phyloP scores from a whole-genome alignment of 2,797 vertebrate genomes.

The Neosalanx taihuensis region DNA sequence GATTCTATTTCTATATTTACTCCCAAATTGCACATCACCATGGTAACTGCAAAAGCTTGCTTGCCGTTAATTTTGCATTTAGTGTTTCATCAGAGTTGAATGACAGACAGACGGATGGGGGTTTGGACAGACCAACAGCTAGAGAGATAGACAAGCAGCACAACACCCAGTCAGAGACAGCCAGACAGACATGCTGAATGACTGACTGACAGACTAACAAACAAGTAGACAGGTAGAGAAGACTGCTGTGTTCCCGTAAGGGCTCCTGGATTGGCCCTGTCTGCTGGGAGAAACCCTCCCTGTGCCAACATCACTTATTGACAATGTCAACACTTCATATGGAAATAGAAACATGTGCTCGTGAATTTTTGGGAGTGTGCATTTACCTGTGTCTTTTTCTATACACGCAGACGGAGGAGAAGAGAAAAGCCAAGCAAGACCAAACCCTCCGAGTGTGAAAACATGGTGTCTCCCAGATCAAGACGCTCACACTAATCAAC shows the following conservation, averaged over 20 bases:
- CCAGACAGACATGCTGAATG: neutral
- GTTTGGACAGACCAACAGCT: neutral
- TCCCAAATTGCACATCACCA: neutral
- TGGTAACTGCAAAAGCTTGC: conserved; percentile 5
- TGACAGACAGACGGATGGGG: neutral
- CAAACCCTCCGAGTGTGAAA: conserved; percentile 30
- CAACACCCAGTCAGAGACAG: neutral
- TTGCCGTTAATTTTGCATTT: neutral
- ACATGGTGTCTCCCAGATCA: conserved; percentile 41
- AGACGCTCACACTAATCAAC: conserved; percentile 30
- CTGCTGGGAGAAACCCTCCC: neutral
- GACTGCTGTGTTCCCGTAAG: neutral
- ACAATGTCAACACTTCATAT: conserved; percentile 4
- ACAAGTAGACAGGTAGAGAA: neutral
- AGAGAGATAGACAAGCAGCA: neutral
- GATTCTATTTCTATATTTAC: neutral
- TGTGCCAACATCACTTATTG: neutral
- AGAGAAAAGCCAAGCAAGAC: conserved; percentile 42
- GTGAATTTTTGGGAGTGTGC: conserved; percentile 4
- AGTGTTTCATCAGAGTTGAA: neutral
- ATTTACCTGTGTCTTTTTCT: conserved; percentile 39
- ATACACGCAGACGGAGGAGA: conserved; percentile 53
- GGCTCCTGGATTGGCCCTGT: neutral
- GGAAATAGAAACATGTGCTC: neutral
- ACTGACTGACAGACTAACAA: neutral